Conservation (phyloP, 1,140 invertebrate species). For the Drosophila serrata region DNA sequence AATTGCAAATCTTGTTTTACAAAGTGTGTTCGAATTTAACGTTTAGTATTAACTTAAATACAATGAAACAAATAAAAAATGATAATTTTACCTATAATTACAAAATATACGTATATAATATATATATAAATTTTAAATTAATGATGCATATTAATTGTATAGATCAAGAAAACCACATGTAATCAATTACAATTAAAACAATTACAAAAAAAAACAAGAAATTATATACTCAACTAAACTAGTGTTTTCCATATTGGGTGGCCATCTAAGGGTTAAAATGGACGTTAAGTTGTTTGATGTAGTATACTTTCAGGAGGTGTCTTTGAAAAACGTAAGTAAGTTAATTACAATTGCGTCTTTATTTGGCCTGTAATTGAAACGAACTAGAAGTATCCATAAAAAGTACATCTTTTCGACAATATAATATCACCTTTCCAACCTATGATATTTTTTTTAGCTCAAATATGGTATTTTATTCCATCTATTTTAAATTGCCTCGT, state of each 20-base stretch:
- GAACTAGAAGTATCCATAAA: too few species aligned
- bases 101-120: constrained; percentile 48
- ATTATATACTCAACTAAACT: constrained; percentile 66
- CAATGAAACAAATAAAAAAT: constrained; percentile 48
- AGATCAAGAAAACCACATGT: constrained; percentile 65
- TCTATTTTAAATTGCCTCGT: too few species aligned
- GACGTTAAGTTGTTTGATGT: neutral
- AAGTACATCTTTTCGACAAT: too few species aligned
- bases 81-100: constrained; percentile 67
- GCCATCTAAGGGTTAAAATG: neutral
- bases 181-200: constrained; percentile 79
- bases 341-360: too few species aligned
- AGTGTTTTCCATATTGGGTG: neutral
- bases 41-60: constrained; percentile 74
- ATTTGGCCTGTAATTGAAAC: too few species aligned
- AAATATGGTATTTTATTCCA: too few species aligned
- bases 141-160: constrained; percentile 75
- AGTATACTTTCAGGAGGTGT: constrained; percentile 11
- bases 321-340: neutral
- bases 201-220: constrained; percentile 60
- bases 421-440: too few species aligned
- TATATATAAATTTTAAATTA: constrained; percentile 82
- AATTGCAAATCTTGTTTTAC: constrained; percentile 63
- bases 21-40: constrained; percentile 83
- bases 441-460: too few species aligned